Conservation (phyloP, 2,888 invertebrate species). For the Eristalis intricaria region DNA sequence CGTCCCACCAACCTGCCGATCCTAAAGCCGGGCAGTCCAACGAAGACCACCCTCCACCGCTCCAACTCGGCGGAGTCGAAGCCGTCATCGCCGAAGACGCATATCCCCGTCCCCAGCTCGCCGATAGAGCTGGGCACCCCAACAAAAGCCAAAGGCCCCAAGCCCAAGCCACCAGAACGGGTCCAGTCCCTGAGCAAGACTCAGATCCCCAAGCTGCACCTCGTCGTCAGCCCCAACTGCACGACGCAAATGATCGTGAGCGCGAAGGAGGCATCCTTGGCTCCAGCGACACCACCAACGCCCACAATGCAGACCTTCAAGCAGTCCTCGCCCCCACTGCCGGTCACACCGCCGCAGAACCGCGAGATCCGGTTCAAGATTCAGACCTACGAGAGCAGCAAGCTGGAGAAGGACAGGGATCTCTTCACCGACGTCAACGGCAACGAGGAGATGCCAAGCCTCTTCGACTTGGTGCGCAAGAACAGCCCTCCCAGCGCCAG, state of each 20-base stretch:
- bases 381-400: constrained; percentile 79
- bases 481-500: constrained; percentile 76
- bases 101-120: constrained; percentile 75
- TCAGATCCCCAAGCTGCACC: constrained; percentile 78
- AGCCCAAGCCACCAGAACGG: constrained; percentile 80
- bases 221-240: constrained; percentile 5
- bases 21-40: constrained; percentile 73
- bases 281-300: constrained; percentile 73
- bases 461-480: constrained; percentile 88
- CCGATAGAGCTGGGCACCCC: constrained; percentile 40
- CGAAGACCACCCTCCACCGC: constrained; percentile 75
- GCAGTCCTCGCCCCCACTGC: constrained; percentile 64
- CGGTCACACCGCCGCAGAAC: constrained; percentile 64
- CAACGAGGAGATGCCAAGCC: constrained; percentile 83
- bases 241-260: constrained; percentile 71
- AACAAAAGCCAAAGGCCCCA: constrained; percentile 77
- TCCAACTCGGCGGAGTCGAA: constrained; percentile 78
- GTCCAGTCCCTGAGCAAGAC: constrained; percentile 79
- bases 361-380: constrained; percentile 80
- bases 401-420: constrained; percentile 74
- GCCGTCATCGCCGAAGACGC: constrained; percentile 72
- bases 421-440: constrained; percentile 78
- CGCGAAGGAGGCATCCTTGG: constrained; percentile 64
- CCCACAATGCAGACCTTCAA: constrained; percentile 79
- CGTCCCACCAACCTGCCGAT: constrained; percentile 65